phyloP scores from a whole-genome alignment of 2,113 vertebrate genomes.

The Mandrillus leucophaeus region DNA sequence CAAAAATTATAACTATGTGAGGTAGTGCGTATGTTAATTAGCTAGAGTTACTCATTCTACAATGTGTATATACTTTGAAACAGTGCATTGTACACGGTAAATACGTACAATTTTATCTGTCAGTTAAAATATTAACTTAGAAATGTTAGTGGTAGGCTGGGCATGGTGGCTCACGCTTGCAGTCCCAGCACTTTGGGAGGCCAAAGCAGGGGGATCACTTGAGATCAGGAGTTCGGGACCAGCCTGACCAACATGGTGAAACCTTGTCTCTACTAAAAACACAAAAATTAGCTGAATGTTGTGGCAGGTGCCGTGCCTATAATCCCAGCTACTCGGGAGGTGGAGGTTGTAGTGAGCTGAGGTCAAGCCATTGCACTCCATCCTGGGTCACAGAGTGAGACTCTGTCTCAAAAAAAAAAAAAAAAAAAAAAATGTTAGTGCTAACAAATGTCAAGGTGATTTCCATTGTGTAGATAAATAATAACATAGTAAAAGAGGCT shows the following conservation, averaged over 20 bases:
- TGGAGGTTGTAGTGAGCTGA: background rate
- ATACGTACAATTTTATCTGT: background rate
- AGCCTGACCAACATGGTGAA: background rate
- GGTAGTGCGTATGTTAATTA: background rate
- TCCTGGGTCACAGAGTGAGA: background rate
- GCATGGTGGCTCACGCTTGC: background rate
- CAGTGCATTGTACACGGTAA: background rate
- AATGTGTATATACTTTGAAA: background rate
- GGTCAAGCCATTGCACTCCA: background rate
- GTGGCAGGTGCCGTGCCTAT: background rate
- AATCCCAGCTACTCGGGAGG: background rate
- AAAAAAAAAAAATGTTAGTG: background rate
- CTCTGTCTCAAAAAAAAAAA: background rate
- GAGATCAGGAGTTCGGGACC: background rate
- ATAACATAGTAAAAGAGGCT: background rate
- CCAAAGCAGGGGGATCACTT: background rate
- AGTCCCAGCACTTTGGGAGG: background rate
- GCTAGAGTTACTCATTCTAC: background rate
- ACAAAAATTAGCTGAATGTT: background rate
- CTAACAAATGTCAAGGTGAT: background rate
- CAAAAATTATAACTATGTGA: background rate
- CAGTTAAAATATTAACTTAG: background rate
- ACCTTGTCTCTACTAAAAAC: background rate
- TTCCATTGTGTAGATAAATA: background rate
- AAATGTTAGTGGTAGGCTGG: background rate